Evolutionary conservation across 2,888 invertebrate genomes (phyloP).

Genomic region (Rhopalosiphum nymphaeae): DNA sequence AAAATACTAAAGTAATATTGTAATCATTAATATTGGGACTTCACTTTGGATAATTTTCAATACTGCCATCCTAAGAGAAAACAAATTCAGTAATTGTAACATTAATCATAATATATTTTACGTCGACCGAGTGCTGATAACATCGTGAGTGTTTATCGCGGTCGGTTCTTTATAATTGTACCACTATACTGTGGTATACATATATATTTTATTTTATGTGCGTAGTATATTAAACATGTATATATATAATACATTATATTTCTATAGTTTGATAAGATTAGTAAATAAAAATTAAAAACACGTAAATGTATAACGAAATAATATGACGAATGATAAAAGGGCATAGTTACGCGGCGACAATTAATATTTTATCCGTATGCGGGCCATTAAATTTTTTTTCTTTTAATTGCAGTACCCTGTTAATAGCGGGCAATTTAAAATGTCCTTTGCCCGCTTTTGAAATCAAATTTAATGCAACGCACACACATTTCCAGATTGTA

Average conservation of each 20-base stretch:
- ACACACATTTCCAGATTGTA: not conserved
- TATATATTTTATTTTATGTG: not conserved
- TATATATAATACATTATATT: not conserved
- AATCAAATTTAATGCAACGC: not conserved
- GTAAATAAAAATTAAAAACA: not conserved
- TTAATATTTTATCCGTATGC: not conserved
- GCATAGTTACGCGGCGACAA: not conserved
- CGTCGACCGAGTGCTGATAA: not conserved
- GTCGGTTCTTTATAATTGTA: not conserved
- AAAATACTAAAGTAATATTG: not conserved
- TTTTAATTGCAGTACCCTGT: constrained; percentile 32
- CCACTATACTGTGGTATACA: not conserved
- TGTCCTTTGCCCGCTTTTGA: not conserved
- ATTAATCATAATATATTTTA: not conserved
- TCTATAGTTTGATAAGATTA: not conserved
- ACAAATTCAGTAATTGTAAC: not conserved
- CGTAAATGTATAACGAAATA: not conserved
- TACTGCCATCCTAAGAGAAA: not conserved
- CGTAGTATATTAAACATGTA: not conserved
- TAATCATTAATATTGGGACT: not conserved
- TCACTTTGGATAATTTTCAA: not conserved
- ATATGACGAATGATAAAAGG: not conserved
- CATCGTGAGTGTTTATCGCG: not conserved
- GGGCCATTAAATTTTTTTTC: not conserved
- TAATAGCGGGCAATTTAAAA: constrained; percentile 19